Base-by-base conservation (phyloP, 1,140 invertebrate species). In the Aphidius gifuensis region DNA sequence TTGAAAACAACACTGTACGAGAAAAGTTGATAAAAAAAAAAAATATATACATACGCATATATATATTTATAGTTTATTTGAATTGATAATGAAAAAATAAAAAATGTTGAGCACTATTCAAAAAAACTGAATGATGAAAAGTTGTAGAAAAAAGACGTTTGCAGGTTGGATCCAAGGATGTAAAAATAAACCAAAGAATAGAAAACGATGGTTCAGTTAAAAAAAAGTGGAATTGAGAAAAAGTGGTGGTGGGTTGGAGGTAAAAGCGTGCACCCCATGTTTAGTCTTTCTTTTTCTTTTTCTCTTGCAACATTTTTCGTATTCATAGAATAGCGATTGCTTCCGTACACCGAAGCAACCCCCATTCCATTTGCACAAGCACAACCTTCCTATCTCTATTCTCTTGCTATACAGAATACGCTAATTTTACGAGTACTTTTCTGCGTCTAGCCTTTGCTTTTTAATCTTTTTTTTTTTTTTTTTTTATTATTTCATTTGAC, bases 311-410 rank as follows among this genome's bases (percentile, higher is more conserved):
- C 71, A 74, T 71, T 75, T 78, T 77, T 75, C 68, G 72, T 78
- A 78, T 78, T 78, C 76, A 78, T 77, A 73, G 68, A 76, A 78
- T 73, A 74, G 68, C 73, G 69, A 76, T 78, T 77, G 74, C 74
- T 75, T 72, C 69, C 68, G 69, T 67, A 57, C 63, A 64, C 58
- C 42, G 6, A 16, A 40, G 9, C 16, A 43, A 16, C n/a, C 11
- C 53, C 50, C 38, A 55, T 40, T 40, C 47, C 39, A 9, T 53
- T 53, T 53, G n/a, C 46, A 45, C 44, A 50, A 50, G 16, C 16
- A 9, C 16, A 50, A 50, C 8, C 11, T 50, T 16, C 4, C 16
- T 50, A 50, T 50, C 16, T 50, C 48, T 50, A 50, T 50, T 23
- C 3, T 16, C 32, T 50, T 21, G 21, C 48, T 2, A 32, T 32